Percentiles rank a stretch among this genome's conserved stretches.
phyloP scores from a whole-genome alignment of 2,113 vertebrate species.

The Hypocryptadius cinnamomeus region DNA sequence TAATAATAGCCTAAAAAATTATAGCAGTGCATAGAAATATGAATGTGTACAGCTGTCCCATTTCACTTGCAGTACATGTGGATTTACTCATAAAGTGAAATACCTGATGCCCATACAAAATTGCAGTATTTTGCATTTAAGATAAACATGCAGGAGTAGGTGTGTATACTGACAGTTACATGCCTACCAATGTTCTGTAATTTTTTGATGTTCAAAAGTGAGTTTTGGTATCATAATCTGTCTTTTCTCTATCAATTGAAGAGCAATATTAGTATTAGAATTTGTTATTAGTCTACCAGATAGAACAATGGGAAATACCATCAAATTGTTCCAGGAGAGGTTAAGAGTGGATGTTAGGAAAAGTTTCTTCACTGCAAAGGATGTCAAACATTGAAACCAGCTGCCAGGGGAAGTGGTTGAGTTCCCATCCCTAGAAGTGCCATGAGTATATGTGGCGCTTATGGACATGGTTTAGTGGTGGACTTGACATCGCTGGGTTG shows the following conservation, averaged over 20 bases:
- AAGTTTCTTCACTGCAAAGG: not conserved
- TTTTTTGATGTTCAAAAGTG: not conserved
- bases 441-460: not conserved
- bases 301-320: rapidly evolving
- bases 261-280: not conserved
- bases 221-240: not conserved
- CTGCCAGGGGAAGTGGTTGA: too few relatives aligned
- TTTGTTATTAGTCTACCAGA: not conserved
- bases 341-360: not conserved
- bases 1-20: not conserved
- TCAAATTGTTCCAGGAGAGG: not conserved
- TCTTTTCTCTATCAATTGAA: not conserved
- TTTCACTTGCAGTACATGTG: not conserved
- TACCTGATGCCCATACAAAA: not conserved
- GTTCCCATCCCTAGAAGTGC: not conserved
- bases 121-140: not conserved
- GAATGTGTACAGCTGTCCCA: not conserved
- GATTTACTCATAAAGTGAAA: not conserved
- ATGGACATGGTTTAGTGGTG: not conserved
- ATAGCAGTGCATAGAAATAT: not conserved
- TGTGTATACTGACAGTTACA: not conserved
- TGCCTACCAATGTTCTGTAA: not conserved
- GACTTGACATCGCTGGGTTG: not conserved
- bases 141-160: not conserved
- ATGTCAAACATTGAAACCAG: not conserved